Evolutionary conservation across 1,140 invertebrate genomes (phyloP), one percentile per base, ranked within the genome.

Genomic region (Bicyclus anynana): DNA sequence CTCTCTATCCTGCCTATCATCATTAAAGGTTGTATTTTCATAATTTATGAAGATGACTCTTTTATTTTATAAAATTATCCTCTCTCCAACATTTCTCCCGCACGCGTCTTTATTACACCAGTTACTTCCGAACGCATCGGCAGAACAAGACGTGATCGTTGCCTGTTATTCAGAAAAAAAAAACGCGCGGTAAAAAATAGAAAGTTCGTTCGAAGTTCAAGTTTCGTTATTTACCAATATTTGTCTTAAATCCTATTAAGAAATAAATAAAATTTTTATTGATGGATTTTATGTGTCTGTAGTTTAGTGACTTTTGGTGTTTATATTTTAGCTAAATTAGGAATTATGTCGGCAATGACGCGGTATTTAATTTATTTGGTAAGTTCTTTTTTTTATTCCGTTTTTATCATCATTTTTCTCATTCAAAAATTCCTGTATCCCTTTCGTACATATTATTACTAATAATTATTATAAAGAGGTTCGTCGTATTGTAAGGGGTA

Each of bases 341-440:
- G 10, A 44, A 44, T 7, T 23, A 44, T 44, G 40, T 44, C 18
- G 29, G 13, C 37, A 26, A 23, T 46, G 7, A 20, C 42, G 55
- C 55, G 48, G 48, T 57, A 49, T 57, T 29, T 57, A 16, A 17
- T 57, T 23, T 57, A 57, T 44, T 57, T 57, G 55, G 55, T 57
- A 44, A 57, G 55, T 21, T 6, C 9, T 14, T 35, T 3, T 33
- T 12, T 12, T 1, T 18, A 33, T n/a, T n/a, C n/a, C n/a, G n/a
- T n/a, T n/a, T n/a, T n/a, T 23, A 23, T 23, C 3, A 23, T 23
- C 23, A n/a, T n/a, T n/a, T n/a, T n/a, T n/a, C n/a, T n/a, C n/a
- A n/a, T n/a, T n/a, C n/a, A n/a, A n/a, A n/a, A n/a, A n/a, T n/a
- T n/a, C n/a, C n/a, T n/a, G n/a, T n/a, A n/a, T n/a, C n/a, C n/a